phyloP scores from a whole-genome alignment of 2,113 vertebrate species.

The Muntiacus reevesi region DNA sequence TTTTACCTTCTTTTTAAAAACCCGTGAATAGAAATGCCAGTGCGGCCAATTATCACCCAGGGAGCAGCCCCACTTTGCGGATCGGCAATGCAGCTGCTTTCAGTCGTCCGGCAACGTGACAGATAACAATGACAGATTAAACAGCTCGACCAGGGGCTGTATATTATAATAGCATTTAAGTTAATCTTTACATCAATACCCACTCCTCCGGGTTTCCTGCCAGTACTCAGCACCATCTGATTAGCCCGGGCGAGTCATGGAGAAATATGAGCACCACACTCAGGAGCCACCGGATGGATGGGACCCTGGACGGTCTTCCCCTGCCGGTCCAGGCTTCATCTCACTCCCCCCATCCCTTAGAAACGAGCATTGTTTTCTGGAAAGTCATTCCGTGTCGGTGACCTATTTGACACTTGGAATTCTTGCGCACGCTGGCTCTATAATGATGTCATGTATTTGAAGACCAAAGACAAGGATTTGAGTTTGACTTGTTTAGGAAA shows the following conservation, averaged over 20 bases:
- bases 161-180: conserved; percentile 65
- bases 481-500: background rate
- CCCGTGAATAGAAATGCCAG: conserved; percentile 67
- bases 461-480: background rate
- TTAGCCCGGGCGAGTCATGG: background rate
- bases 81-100: conserved; percentile 64
- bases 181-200: conserved; percentile 66
- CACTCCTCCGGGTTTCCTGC: conserved; percentile 44
- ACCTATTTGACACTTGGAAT: too few species aligned
- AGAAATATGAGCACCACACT: background rate
- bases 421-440: background rate
- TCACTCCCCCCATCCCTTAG: background rate
- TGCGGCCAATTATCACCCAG: conserved; percentile 70
- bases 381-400: fast-evolving
- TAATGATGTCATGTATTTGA: fast-evolving
- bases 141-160: conserved; percentile 61
- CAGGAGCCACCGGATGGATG: background rate
- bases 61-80: conserved; percentile 59
- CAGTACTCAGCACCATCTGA: background rate
- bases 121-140: conserved; percentile 71
- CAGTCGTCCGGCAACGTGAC: conserved; percentile 62
- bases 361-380: background rate
- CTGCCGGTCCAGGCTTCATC: background rate
- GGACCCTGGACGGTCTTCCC: background rate
- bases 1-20: conserved; percentile 61